Percentiles rank a stretch among this genome's conserved stretches.
Evolutionary conservation across 1,140 invertebrate genomes (phyloP).

Genomic region (Drosophila grimshawi): DNA sequence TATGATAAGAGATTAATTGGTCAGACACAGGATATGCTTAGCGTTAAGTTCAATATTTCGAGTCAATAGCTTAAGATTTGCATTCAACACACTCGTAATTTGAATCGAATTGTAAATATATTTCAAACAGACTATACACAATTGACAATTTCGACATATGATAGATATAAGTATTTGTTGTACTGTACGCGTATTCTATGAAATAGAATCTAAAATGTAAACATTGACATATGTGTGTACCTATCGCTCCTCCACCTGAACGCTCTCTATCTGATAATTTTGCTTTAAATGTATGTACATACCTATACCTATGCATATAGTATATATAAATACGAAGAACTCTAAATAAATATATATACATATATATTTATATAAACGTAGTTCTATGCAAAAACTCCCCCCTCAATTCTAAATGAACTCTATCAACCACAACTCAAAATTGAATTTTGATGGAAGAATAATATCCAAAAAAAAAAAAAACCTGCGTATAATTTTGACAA

Average conservation of each 20-base stretch:
- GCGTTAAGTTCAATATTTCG: constrained; percentile 32
- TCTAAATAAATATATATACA: constrained; percentile 32
- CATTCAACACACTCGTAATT: constrained; percentile 14
- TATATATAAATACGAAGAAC: constrained; percentile 2
- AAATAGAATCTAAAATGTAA: constrained; percentile 68
- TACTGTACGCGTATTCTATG: constrained; percentile 58
- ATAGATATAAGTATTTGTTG: constrained; percentile 49
- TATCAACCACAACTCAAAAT: constrained; percentile 58
- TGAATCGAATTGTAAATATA: constrained; percentile 29
- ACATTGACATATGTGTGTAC: constrained; percentile 79
- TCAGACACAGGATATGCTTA: constrained; percentile 62
- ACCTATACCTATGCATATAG: constrained; percentile 7
- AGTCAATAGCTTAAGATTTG: constrained; percentile 58
- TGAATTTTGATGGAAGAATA: constrained; percentile 57
- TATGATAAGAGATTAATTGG: constrained; percentile 43
- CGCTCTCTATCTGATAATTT: constrained; percentile 63
- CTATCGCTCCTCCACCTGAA: constrained; percentile 82
- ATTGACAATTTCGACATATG: constrained; percentile 20
- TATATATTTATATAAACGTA: constrained; percentile 46
- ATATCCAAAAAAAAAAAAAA: constrained; percentile 20
- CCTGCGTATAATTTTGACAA: constrained; percentile 78
- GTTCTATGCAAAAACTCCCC: constrained; percentile 37
- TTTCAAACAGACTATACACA: constrained; percentile 22
- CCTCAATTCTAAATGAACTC: constrained; percentile 17
- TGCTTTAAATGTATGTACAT: constrained; percentile 69